Conservation (phyloP, 2,113 vertebrate species). For the Eleginops maclovinus region DNA sequence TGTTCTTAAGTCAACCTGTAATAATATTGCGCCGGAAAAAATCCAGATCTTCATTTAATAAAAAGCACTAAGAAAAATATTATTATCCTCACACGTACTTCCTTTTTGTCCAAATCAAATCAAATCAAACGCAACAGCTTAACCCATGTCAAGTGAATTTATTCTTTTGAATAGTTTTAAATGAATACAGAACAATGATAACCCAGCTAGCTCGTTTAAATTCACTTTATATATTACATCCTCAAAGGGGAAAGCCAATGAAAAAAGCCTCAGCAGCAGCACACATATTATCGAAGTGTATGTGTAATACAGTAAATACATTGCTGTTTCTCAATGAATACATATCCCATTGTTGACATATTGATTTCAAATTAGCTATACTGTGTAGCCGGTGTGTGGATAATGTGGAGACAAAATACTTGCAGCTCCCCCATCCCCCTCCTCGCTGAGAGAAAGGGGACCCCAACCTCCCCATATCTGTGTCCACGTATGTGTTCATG, state of each 20-base stretch:
- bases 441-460: slow-evolving; percentile 28
- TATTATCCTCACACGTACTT: not conserved
- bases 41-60: not conserved
- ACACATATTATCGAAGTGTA: not conserved
- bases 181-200: not conserved
- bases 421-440: slow-evolving; percentile 68
- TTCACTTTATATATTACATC: not conserved
- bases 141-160: not conserved
- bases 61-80: not conserved
- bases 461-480: slow-evolving; percentile 38
- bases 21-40: not conserved
- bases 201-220: not conserved
- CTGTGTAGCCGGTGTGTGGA: slow-evolving; percentile 35
- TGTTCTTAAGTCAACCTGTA: not conserved
- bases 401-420: slow-evolving; percentile 58
- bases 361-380: slow-evolving; percentile 43
- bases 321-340: not conserved
- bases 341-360: slow-evolving; percentile 19
- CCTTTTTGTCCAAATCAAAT: not conserved
- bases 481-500: slow-evolving; percentile 18
- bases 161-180: not conserved
- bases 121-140: not conserved
- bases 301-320: not conserved
- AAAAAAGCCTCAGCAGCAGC: not conserved
- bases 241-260: not conserved